Evolutionary conservation across 1,140 invertebrate species (phyloP), one percentile per base, ranked within the genome.

Genomic region (Papilio glaucus): DNA sequence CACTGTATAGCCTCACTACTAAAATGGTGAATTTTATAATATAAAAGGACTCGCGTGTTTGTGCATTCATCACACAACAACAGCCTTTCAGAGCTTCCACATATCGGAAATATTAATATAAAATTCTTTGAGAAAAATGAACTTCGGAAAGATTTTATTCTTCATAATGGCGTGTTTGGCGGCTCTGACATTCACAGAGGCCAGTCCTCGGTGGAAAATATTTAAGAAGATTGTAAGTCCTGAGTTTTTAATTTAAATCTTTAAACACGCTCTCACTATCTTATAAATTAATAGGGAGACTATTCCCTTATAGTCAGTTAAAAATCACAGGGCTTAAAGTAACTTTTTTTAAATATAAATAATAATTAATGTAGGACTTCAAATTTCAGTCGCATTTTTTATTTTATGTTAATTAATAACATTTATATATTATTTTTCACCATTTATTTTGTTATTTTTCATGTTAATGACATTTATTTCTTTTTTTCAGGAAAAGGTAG

Each of bases 191-290:
- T 41, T 76, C 0, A 83, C 84, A 7, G 74, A 78, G 3, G 83
- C 81, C 0, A 80, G 78, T 5, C 83, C 84, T 0, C 83, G 79
- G 68, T 86, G 85, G 86, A 88, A 83, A 65, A 37, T 80, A 12
- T 86, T 86, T n/a, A 90, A 87, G 71, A 88, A 81, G 84, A 79
- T 87, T 77, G 86, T 87, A 78, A 88, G 84, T 21, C 6, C 6
- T 33, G 29, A 33, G 6, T 33, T 33, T n/a, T n/a, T n/a, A n/a
- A 33, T 33, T 33, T 33, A 33, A 33, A 6, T 33, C 29, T 33
- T 24, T 4, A 9, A 53, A 53, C 9, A n/a, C n/a, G 15, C n/a
- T 18, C 13, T 45, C 13, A 42, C 4, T 15, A 15, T 3, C 2
- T 33, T 3, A 3, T 33, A 33, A 33, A 33, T n/a, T n/a, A 33